These are phyloP conservation scores for Deilephila porcellus DNA, from an alignment of 2,888 invertebrate species.

Conservation along the genomic window DNA sequence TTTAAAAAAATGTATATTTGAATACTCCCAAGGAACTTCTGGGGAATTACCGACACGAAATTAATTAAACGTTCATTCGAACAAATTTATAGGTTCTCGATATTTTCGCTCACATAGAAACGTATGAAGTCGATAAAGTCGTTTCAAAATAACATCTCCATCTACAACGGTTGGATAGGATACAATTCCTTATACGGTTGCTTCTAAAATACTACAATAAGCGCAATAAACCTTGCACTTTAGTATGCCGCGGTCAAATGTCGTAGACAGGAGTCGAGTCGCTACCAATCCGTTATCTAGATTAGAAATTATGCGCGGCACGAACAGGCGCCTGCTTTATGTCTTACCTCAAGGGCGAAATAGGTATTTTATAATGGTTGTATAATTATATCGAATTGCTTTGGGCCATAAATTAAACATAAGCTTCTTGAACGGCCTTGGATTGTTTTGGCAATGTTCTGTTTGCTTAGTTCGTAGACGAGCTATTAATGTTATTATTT, in stretches of 20 bases:
- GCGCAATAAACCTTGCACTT: slow-evolving; percentile 60
- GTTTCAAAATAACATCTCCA: background rate
- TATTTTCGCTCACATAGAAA: too few relatives aligned
- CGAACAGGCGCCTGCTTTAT: slow-evolving; percentile 61
- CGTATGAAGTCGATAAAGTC: background rate
- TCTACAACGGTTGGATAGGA: too few relatives aligned
- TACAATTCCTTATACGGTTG: background rate
- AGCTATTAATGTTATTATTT: background rate
- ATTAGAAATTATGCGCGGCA: slow-evolving; percentile 74
- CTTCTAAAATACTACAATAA: background rate
- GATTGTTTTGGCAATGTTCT: background rate
- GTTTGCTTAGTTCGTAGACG: background rate
- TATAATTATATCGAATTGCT: slow-evolving; percentile 12
- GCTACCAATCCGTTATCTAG: slow-evolving; percentile 76
- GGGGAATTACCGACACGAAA: too few relatives aligned
- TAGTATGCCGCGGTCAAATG: slow-evolving; percentile 78
- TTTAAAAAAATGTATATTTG: too few relatives aligned
- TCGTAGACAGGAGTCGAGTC: slow-evolving; percentile 76
- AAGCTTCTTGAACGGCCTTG: background rate
- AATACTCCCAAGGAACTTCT: too few relatives aligned
- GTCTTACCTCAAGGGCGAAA: slow-evolving; percentile 32
- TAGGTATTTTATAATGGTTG: slow-evolving; percentile 22
- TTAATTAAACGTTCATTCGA: too few relatives aligned
- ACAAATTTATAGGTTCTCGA: too few relatives aligned
- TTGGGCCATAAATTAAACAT: slow-evolving; percentile 12